phyloP scores from a whole-genome alignment of 2,888 invertebrate genomes.

The Eulithis testata region DNA sequence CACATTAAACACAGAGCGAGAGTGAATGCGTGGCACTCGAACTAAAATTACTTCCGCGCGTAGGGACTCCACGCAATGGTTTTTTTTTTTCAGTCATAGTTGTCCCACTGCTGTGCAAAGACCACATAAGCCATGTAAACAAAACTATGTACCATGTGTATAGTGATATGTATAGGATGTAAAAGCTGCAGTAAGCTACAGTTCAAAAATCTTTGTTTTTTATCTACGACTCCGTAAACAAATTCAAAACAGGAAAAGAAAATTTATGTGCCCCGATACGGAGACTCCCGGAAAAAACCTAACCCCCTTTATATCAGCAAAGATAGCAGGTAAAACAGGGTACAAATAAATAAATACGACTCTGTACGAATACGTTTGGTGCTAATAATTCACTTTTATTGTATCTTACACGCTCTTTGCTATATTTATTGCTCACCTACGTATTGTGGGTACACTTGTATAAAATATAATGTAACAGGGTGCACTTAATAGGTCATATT shows the following conservation, averaged over 20 bases:
- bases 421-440: constrained; percentile 80
- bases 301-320: constrained; percentile 59
- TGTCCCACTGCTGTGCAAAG: too few relatives aligned
- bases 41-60: too few relatives aligned
- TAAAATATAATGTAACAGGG: constrained; percentile 75
- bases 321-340: constrained; percentile 61
- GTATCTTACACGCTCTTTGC: constrained; percentile 81
- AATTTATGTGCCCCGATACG: constrained; percentile 49
- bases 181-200: not conserved
- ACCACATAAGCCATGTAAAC: too few relatives aligned
- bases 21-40: too few relatives aligned
- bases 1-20: too few relatives aligned
- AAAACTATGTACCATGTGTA: not conserved
- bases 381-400: constrained; percentile 83
- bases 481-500: constrained; percentile 68
- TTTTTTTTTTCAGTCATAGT: too few relatives aligned
- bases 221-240: constrained; percentile 33
- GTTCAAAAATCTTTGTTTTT: constrained; percentile 15
- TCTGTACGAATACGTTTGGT: constrained; percentile 74
- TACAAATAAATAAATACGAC: constrained; percentile 66
- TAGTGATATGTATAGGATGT: not conserved
- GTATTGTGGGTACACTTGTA: constrained; percentile 71
- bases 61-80: too few relatives aligned
- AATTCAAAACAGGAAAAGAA: constrained; percentile 50
- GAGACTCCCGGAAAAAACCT: constrained; percentile 55